Evolutionary conservation across 2,888 invertebrate genomes (phyloP).

Genomic region (Andrena haemorrhoa): DNA sequence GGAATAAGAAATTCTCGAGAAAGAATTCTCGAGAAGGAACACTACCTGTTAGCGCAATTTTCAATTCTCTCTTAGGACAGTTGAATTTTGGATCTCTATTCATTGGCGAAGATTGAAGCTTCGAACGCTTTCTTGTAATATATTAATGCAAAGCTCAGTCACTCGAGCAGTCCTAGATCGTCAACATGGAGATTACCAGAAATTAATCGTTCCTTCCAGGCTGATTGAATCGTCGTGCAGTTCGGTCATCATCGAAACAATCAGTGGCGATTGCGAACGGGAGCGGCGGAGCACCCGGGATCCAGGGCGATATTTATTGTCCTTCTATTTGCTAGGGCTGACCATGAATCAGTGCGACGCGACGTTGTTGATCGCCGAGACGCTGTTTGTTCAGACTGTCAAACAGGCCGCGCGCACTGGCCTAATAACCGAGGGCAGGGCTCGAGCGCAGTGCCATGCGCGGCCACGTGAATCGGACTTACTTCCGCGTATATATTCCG

Average conservation of each 20-base stretch:
- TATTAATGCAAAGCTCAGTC: no score
- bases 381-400: conserved; percentile 63
- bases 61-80: background rate
- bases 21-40: no score
- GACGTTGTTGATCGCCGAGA: conserved; percentile 54
- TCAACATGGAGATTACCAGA: background rate
- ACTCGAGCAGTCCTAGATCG: background rate
- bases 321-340: conserved; percentile 51
- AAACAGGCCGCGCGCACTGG: conserved; percentile 37
- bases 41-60: background rate
- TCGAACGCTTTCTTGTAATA: no score
- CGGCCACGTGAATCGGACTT: conserved; percentile 67
- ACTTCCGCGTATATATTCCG: conserved; percentile 69
- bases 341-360: conserved; percentile 45
- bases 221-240: conserved; percentile 16
- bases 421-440: conserved; percentile 58
- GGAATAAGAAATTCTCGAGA: no score
- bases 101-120: no score
- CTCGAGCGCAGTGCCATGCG: conserved; percentile 22
- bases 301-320: conserved; percentile 45
- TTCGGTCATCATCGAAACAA: conserved; percentile 23
- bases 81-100: no score
- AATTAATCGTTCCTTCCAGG: background rate
- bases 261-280: conserved; percentile 4
- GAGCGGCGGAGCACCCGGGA: background rate